Evolutionary conservation across 2,888 invertebrate species (phyloP).

Genomic region (Heliconius hortense): DNA sequence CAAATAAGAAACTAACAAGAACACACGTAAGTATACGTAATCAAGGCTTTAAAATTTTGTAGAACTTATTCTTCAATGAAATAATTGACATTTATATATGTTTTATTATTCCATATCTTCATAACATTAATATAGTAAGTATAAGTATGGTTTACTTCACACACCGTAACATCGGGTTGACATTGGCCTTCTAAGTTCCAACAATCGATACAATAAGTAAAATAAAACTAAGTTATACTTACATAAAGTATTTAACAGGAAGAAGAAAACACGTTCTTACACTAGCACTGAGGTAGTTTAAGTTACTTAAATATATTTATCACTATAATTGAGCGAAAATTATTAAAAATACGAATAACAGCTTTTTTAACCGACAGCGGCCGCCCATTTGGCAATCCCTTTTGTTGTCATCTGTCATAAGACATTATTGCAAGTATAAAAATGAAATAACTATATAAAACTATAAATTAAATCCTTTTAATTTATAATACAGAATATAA

Average conservation of each 20-base stretch:
- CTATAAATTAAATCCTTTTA: background rate
- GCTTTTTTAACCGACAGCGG: constrained; percentile 21
- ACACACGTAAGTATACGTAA: background rate
- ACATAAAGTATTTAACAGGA: constrained; percentile 55
- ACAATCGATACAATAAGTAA: constrained; percentile 68
- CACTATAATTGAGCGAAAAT: constrained; percentile 23
- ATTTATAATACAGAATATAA: background rate
- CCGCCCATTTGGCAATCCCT: constrained; percentile 28
- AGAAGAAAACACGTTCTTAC: constrained; percentile 51
- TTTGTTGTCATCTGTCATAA: constrained; percentile 32
- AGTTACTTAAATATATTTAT: constrained; percentile 26
- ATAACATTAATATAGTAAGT: constrained; percentile 3
- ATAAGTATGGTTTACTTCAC: constrained; percentile 38
- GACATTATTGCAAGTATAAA: constrained; percentile 20
- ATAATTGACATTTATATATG: background rate
- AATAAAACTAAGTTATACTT: constrained; percentile 55
- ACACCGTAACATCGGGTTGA: constrained; percentile 57
- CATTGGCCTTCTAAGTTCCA: constrained; percentile 69
- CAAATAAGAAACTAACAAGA: background rate
- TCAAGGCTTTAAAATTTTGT: background rate
- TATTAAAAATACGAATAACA: constrained; percentile 24
- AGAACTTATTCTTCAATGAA: background rate
- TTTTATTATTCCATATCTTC: background rate
- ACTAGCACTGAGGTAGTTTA: constrained; percentile 53
- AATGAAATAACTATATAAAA: background rate